Conservation (phyloP, 2,888 invertebrate genomes). For the Caenorhabditis auriculariae region DNA sequence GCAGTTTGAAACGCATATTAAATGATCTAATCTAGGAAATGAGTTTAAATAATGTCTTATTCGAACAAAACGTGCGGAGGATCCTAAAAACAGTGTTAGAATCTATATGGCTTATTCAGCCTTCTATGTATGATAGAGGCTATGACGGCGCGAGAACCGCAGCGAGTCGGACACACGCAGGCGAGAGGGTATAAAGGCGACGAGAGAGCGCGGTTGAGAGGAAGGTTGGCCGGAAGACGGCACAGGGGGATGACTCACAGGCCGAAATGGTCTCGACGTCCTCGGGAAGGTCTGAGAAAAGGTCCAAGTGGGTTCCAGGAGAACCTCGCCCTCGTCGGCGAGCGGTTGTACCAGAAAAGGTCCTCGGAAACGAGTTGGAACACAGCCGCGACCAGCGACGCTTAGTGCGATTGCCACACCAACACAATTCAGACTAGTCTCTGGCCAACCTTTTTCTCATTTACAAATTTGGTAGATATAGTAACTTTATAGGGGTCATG, state of each 20-base stretch:
- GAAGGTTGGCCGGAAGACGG: slow-evolving; percentile 29
- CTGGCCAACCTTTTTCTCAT: slow-evolving; percentile 39
- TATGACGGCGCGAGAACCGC: slow-evolving; percentile 12
- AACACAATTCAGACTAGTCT: slow-evolving; percentile 58
- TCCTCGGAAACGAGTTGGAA: slow-evolving; percentile 35
- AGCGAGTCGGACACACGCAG: slow-evolving; percentile 14
- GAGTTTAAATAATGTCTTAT: no score
- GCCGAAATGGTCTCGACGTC: slow-evolving; percentile 22
- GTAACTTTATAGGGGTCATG: no score
- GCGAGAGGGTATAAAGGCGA: background rate
- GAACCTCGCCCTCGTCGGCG: slow-evolving; percentile 34
- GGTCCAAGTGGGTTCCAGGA: slow-evolving; percentile 41
- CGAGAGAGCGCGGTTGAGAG: slow-evolving; percentile 30
- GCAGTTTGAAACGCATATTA: no score
- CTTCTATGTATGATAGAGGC: no score
- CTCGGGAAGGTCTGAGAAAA: slow-evolving; percentile 55
- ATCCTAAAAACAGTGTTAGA: no score
- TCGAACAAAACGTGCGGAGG: no score
- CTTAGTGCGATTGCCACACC: slow-evolving; percentile 52
- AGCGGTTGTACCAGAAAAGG: slow-evolving; percentile 44
- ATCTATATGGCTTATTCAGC: no score
- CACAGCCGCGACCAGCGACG: slow-evolving; percentile 38
- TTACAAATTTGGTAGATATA: no score
- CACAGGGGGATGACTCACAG: slow-evolving; percentile 42
- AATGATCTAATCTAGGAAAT: no score